A percentile compares a stretch with the other conserved stretches of the same genome.
phyloP scores from a whole-genome alignment of 2,888 invertebrate species.

The Oxyscelio sp. region DNA sequence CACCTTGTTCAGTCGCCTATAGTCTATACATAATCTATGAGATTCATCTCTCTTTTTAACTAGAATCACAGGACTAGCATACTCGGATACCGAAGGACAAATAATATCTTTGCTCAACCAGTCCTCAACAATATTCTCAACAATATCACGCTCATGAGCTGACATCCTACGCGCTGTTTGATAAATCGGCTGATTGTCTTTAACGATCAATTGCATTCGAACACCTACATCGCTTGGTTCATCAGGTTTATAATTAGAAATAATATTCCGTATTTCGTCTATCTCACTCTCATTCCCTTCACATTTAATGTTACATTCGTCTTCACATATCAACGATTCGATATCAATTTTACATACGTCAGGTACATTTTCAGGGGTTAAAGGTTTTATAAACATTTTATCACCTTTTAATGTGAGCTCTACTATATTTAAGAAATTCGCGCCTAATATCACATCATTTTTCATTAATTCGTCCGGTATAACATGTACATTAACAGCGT shows the following conservation, averaged over 20 bases:
- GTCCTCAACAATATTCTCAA: background rate
- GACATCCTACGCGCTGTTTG: background rate
- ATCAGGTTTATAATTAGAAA: background rate
- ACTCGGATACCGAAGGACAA: constrained; percentile 1
- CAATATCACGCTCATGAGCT: background rate
- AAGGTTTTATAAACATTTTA: no score
- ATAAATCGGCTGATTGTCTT: background rate
- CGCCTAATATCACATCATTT: background rate
- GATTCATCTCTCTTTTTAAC: background rate
- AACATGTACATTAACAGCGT: background rate
- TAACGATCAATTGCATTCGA: background rate
- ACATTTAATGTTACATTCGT: no score
- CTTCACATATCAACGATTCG: no score
- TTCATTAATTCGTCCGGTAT: background rate
- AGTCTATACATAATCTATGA: background rate
- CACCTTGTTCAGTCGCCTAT: background rate
- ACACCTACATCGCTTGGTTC: background rate
- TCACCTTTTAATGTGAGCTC: no score
- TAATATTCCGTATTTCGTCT: no score
- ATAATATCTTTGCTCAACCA: background rate
- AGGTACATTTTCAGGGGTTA: no score
- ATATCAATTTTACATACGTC: no score
- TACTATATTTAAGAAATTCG: no score
- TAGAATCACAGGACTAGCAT: background rate
- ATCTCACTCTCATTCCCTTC: no score